A percentile compares a stretch with the other conserved stretches of the same genome.
These are phyloP conservation scores for Conistra vaccinii DNA, from an alignment of 2,888 invertebrate species.

Conservation along the genomic window DNA sequence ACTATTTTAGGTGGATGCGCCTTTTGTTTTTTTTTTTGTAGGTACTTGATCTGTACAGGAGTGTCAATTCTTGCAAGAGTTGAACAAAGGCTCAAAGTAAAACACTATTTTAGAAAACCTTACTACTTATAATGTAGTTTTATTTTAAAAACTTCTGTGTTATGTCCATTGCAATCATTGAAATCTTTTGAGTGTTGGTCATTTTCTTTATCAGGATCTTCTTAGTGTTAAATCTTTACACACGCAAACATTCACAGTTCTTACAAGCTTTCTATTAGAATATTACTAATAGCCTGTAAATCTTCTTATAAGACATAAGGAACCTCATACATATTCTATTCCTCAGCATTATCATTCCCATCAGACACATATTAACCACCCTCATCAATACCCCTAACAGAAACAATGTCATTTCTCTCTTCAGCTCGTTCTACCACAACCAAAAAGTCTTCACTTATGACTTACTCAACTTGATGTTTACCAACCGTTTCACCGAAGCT, in stretches of 20 bases:
- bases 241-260: not conserved
- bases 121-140: too few relatives aligned
- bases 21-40: constrained; percentile 42
- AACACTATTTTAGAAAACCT: not conserved
- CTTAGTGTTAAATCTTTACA: not conserved
- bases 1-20: constrained; percentile 46
- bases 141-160: not conserved
- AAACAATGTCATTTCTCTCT: constrained; percentile 15
- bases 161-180: not conserved
- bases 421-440: constrained; percentile 9
- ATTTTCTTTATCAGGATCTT: not conserved
- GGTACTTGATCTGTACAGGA: not conserved
- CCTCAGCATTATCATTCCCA: not conserved
- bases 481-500: constrained; percentile 45
- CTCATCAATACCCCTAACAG: not conserved
- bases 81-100: too few relatives aligned
- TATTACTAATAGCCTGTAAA: not conserved
- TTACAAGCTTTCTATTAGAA: not conserved
- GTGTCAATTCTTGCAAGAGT: constrained; percentile 11
- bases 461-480: constrained; percentile 55
- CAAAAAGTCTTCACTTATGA: constrained; percentile 42
- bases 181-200: too few relatives aligned
- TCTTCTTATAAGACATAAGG: not conserved
- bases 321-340: not conserved
- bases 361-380: not conserved